A percentile compares a stretch with the other conserved stretches of the same genome.
These are phyloP conservation scores for Deroplatys truncata DNA, from an alignment of 2,888 invertebrate genomes.

Conservation along the genomic window DNA sequence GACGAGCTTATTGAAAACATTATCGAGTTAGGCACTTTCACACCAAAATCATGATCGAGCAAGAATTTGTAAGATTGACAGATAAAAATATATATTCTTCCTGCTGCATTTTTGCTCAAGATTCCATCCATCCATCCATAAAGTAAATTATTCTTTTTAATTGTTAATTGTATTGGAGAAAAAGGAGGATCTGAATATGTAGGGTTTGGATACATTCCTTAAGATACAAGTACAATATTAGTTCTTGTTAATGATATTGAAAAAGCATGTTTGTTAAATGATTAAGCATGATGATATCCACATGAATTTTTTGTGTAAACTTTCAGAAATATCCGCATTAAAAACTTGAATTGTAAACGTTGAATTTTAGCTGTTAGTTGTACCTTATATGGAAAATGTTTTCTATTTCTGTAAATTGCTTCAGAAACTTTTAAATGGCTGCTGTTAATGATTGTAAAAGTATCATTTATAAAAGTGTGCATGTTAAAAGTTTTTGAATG, in stretches of 20 bases:
- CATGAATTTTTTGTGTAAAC: background rate
- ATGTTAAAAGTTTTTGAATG: background rate
- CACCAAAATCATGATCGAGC: slow-evolving; percentile 11
- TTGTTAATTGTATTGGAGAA: slow-evolving; percentile 16
- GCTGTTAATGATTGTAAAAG: background rate
- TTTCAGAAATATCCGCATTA: background rate
- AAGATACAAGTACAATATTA: slow-evolving; percentile 19
- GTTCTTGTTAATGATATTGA: slow-evolving; percentile 11
- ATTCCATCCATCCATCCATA: slow-evolving; percentile 30
- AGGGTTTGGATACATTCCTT: slow-evolving; percentile 20
- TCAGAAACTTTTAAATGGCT: background rate
- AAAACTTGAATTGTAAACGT: background rate
- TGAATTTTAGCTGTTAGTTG: background rate
- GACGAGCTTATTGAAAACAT: slow-evolving; percentile 11
- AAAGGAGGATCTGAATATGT: slow-evolving; percentile 10
- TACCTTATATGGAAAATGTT: background rate
- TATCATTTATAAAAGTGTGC: background rate
- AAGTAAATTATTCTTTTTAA: slow-evolving; percentile 24
- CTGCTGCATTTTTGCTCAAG: slow-evolving; percentile 31
- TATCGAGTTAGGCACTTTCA: slow-evolving; percentile 10
- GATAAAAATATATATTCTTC: slow-evolving; percentile 20
- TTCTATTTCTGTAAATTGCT: background rate
- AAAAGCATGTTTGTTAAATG: slow-evolving; percentile 1
- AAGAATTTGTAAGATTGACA: slow-evolving; percentile 11
- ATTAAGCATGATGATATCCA: slow-evolving; percentile 7